phyloP scores from a whole-genome alignment of 2,888 invertebrate species.

The Electrophaes corylata region DNA sequence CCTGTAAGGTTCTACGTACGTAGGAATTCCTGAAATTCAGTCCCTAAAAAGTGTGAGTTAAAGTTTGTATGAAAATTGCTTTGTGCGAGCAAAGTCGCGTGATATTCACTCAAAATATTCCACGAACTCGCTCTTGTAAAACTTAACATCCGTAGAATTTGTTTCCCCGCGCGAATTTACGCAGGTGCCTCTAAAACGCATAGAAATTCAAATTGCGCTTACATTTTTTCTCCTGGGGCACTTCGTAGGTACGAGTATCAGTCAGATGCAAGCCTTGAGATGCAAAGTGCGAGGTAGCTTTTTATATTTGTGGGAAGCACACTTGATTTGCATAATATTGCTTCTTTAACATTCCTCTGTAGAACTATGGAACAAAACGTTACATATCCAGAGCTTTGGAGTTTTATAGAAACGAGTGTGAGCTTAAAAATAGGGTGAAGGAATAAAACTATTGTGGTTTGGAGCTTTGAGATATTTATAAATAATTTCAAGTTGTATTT shows the following conservation, averaged over 20 bases:
- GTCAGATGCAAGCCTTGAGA: conserved; percentile 82
- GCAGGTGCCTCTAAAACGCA: conserved; percentile 74
- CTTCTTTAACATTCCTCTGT: conserved; percentile 80
- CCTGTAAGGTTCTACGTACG: too few relatives aligned
- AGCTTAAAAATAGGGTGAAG: not conserved
- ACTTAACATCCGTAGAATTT: conserved; percentile 26
- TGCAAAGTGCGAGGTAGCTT: conserved; percentile 82
- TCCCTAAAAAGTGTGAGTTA: too few relatives aligned
- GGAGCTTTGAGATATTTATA: not conserved
- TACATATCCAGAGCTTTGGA: conserved; percentile 49
- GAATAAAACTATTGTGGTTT: not conserved
- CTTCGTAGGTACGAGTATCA: conserved; percentile 70
- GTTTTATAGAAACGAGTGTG: conserved; percentile 36
- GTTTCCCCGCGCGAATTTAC: conserved; percentile 50
- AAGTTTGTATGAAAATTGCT: too few relatives aligned
- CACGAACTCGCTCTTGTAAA: conserved; percentile 7
- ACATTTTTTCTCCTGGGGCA: conserved; percentile 79
- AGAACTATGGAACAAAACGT: conserved; percentile 66
- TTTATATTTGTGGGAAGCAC: conserved; percentile 81
- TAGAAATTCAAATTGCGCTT: conserved; percentile 81
- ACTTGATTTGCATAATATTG: conserved; percentile 83
- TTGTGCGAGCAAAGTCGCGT: too few relatives aligned
- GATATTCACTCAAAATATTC: conserved; percentile 5
- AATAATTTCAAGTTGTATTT: not conserved
- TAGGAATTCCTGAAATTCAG: too few relatives aligned